Base-by-base conservation (phyloP, 2,888 invertebrate genomes). In the Xestia xanthographa region DNA sequence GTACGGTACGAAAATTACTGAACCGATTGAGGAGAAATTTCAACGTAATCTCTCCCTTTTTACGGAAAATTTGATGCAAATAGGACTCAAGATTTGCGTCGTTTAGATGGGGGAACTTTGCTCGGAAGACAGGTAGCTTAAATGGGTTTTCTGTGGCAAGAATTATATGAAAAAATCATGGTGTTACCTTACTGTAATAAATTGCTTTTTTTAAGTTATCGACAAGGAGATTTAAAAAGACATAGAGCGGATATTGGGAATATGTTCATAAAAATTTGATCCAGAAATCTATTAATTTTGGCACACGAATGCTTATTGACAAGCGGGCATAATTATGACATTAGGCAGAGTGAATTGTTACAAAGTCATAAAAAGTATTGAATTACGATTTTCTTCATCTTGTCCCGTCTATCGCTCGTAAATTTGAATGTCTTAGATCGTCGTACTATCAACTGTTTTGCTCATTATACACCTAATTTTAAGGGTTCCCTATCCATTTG, bases 1-100 rank as follows among this genome's bases (percentile, higher is more conserved):
- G 43, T 29, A 65, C 71, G 34, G 69, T 34, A 72, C n/a, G 75
- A 73, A 72, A 85, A 85, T 87, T 79, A 85, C 79, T 63, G 38
- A 79, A 80, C 63, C 45, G 26, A 74, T 74, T 60, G 65, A 78
- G 65, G 66, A 56, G 34, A 85, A 83, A 83, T 81, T 81, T 68
- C 75, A 65, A 50, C 70, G 77, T 83, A 86, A 83, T 85, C 75
- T 82, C 34, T 50, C 69, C 48, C 69, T 66, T 84, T 86, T 82
- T 77, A 67, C 58, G 75, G 69, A 68, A 56, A 84, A 79, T 84
- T 86, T 79, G 53, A 79, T 77, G 83, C 65, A 86, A 84, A 85
- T 74, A 69, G 62, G 71, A 60, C 63, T 77, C n/a, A 65, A 78
- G 70, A 78, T 85, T 78, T 75, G 82, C 20, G 53, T 60, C 45